Conservation (phyloP, 2,888 invertebrate genomes). For the Tenthredo scrophulariae region DNA sequence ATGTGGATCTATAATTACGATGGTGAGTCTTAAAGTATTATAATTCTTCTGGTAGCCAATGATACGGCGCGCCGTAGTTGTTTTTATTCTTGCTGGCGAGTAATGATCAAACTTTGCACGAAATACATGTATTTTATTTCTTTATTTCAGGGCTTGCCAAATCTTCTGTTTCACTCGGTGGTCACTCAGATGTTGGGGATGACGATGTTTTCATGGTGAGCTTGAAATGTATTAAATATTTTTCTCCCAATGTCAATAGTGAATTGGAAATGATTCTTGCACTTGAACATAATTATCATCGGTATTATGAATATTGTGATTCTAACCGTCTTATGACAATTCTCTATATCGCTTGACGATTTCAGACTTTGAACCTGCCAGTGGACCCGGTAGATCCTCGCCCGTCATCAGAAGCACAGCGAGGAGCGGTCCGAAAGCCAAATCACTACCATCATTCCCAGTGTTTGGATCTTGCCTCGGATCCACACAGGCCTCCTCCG, state of each 20-base stretch:
- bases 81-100: constrained; percentile 59
- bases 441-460: constrained; percentile 73
- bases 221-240: constrained; percentile 56
- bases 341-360: constrained; percentile 56
- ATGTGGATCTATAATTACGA: constrained; percentile 5
- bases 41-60: constrained; percentile 40
- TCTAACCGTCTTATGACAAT: constrained; percentile 35
- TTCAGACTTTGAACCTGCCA: constrained; percentile 92
- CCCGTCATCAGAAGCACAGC: constrained; percentile 79
- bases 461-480: constrained; percentile 68
- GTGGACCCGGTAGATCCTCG: constrained; percentile 89
- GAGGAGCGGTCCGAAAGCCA: constrained; percentile 68
- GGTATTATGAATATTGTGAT: constrained; percentile 23
- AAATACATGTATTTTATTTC: constrained; percentile 58
- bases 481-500: constrained; percentile 69
- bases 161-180: constrained; percentile 84
- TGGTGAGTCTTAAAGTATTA: constrained; percentile 42
- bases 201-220: constrained; percentile 97
- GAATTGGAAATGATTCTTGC: too few relatives aligned
- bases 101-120: constrained; percentile 60
- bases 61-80: constrained; percentile 56
- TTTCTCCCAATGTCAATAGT: background rate
- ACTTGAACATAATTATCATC: too few relatives aligned
- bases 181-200: constrained; percentile 90
- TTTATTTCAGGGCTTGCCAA: constrained; percentile 86